Percentiles rank a stretch among this genome's conserved stretches.
These are phyloP conservation scores for Capricornis sumatraensis DNA, from an alignment of 2,113 vertebrate species.

Conservation along the genomic window DNA sequence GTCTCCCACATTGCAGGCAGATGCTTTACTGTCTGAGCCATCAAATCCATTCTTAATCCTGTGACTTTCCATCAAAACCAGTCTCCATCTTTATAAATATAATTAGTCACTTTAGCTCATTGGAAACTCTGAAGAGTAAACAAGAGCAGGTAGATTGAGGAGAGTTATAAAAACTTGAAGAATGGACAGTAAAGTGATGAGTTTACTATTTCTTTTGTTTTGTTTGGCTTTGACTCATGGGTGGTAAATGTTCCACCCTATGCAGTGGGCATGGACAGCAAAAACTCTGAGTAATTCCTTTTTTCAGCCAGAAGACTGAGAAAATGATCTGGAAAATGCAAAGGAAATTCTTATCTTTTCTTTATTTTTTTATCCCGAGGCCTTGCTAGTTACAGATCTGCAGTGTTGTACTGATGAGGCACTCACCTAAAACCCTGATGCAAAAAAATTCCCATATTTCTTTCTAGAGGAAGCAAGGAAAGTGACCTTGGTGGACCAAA, in stretches of 20 bases:
- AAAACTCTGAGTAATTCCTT: not conserved
- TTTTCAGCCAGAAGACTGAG: not conserved
- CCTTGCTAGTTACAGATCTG: not conserved
- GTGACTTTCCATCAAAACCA: not conserved
- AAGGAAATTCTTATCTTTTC: not conserved
- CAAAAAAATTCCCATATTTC: not conserved
- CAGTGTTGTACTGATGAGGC: not conserved
- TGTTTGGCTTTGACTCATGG: not conserved
- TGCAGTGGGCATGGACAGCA: not conserved
- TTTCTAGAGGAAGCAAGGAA: not conserved
- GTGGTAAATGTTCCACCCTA: not conserved
- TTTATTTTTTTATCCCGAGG: not conserved
- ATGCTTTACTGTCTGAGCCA: too few relatives aligned
- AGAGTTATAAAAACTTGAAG: not conserved
- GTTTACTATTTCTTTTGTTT: not conserved
- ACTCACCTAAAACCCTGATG: not conserved
- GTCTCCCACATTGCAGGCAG: too few relatives aligned
- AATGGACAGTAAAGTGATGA: not conserved
- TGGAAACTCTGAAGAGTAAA: not conserved
- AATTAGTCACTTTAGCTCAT: not conserved
- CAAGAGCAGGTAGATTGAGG: not conserved
- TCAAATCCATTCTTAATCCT: not conserved
- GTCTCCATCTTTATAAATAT: not conserved
- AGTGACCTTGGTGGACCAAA: not conserved
- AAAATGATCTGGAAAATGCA: not conserved